phyloP scores from a whole-genome alignment of 2,888 invertebrate species.

The Leptopilina drosophilae region DNA sequence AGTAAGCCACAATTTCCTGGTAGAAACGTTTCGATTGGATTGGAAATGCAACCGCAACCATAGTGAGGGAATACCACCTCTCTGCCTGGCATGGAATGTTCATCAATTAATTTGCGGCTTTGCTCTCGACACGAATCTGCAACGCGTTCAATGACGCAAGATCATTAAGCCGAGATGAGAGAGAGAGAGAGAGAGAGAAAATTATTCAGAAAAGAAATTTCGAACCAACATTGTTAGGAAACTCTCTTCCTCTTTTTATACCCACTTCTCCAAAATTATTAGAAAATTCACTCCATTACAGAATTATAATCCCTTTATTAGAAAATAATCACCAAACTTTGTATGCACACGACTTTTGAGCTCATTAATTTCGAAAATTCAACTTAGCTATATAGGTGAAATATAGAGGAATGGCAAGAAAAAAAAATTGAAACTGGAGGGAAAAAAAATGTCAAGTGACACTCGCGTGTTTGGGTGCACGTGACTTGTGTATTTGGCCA shows the following conservation, averaged over 20 bases:
- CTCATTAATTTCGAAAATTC: neutral
- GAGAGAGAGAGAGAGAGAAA: too few relatives aligned
- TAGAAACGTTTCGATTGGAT: conserved; percentile 31
- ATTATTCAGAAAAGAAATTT: neutral
- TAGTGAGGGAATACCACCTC: conserved; percentile 32
- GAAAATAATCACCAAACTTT: neutral
- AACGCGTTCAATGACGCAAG: conserved; percentile 21
- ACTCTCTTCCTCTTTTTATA: neutral
- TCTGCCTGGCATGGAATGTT: conserved; percentile 25
- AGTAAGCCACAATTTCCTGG: conserved; percentile 34
- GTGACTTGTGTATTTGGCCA: conserved; percentile 2
- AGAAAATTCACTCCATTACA: too few relatives aligned
- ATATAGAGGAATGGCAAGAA: neutral
- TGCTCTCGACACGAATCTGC: conserved; percentile 31
- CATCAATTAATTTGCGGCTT: conserved; percentile 38
- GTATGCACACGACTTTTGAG: neutral
- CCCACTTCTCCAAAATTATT: neutral
- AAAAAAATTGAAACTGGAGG: neutral
- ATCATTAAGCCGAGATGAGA: conserved; percentile 13
- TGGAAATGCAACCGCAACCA: conserved; percentile 32
- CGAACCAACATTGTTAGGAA: neutral
- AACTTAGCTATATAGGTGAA: neutral
- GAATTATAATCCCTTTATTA: too few relatives aligned
- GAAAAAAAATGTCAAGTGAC: conserved; percentile 13
- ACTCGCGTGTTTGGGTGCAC: neutral